phyloP scores from a whole-genome alignment of 1,140 invertebrate genomes.

The Drosophila eugracilis region DNA sequence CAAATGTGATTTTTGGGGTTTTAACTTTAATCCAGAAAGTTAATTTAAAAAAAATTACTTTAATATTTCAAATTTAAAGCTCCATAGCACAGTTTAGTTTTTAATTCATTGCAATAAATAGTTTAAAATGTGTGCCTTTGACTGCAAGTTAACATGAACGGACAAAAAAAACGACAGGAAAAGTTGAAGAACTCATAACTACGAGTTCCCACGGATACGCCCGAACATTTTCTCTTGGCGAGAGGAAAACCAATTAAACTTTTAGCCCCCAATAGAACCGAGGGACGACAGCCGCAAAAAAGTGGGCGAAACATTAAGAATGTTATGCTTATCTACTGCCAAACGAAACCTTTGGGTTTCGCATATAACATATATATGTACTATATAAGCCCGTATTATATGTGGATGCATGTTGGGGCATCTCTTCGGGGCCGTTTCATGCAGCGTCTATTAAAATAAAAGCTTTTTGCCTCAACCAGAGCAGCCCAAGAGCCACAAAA shows the following conservation, averaged over 20 bases:
- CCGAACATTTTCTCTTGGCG: neutral
- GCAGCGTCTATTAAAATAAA: constrained; percentile 62
- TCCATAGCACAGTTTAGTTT: no score
- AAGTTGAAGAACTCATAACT: constrained; percentile 33
- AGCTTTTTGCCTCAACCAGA: constrained; percentile 44
- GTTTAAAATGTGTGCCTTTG: constrained; percentile 1
- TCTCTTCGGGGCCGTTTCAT: constrained; percentile 14
- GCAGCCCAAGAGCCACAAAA: constrained; percentile 40
- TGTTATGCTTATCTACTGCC: constrained; percentile 27
- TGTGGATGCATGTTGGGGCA: constrained; percentile 25
- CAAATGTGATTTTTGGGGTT: no score
- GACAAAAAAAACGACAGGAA: constrained; percentile 6
- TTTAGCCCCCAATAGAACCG: constrained; percentile 7
- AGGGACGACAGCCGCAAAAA: constrained; percentile 11
- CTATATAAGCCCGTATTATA: neutral
- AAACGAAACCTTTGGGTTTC: constrained; percentile 15
- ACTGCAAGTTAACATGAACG: neutral
- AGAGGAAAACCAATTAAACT: constrained; percentile 31
- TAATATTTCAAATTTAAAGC: no score
- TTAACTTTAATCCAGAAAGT: no score
- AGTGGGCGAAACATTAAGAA: constrained; percentile 11
- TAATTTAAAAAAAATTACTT: no score
- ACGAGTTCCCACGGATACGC: constrained; percentile 5
- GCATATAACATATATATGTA: constrained; percentile 1
- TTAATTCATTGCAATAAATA: neutral